Base-by-base conservation (phyloP, 2,888 invertebrate genomes). In the Cataglyphis albicans region DNA sequence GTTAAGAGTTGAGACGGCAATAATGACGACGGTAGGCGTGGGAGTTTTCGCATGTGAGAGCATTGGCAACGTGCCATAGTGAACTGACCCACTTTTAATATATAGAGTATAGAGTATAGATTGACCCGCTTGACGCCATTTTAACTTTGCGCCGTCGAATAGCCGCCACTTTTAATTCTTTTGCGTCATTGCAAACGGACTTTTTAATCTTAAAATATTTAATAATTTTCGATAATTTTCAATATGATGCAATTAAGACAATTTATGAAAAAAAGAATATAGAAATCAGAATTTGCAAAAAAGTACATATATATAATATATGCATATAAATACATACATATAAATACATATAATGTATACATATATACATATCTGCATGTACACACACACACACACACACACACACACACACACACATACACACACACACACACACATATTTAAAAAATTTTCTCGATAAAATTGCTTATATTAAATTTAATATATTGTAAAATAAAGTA, bases 61-160 rank as follows among this genome's bases (percentile, higher is more conserved):
- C 87, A 89, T 91, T 93, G 93, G 92, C 92, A 91, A 87, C 52
- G 83, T 92, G 93, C 92, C 93, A 92, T 82, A 82, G 78, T 72
- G 89, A 86, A 88, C 80, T 91, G 92, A 92, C 92, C 92, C 89
- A 92, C 88, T 91, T 92, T 90, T 90, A 67, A 88, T 88, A 0
- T 21, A 21, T 21, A 21, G 21, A 21, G 25, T 25, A 25, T 25
- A 25, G 25, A 25, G 88, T 90, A 89, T 91, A 88, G 90, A 90
- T 89, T 91, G 92, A 92, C 91, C 92, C 85, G 83, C 84, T 86
- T 82, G 88, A 83, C 88, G 84, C 87, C 87, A 88, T 88, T 89
- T 90, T 90, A 86, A 78, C 87, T 84, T 86, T 41, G 64, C 84
- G 83, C 84, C 81, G 67, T 83, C 84, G 75, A 86, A 83, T 80